A percentile compares a stretch with the other conserved stretches of the same genome.
These are phyloP conservation scores for Athrips mouffetella DNA, from an alignment of 2,888 invertebrate species.

Conservation along the genomic window DNA sequence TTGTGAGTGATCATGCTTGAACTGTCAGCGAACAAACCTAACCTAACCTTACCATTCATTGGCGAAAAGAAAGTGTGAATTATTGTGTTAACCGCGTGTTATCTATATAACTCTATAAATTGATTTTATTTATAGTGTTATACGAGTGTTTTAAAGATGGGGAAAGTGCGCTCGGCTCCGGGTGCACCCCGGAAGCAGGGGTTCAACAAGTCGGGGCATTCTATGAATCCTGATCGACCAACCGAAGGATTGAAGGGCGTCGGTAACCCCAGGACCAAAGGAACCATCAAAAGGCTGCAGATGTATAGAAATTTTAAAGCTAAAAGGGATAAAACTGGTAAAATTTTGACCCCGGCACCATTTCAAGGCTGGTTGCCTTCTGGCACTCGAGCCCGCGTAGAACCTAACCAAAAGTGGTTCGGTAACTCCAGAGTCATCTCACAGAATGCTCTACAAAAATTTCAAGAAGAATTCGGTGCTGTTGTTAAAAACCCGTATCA, in stretches of 20 bases:
- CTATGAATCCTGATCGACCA: slow-evolving; percentile 95
- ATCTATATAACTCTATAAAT: background rate
- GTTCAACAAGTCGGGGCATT: slow-evolving; percentile 91
- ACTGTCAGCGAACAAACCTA: background rate
- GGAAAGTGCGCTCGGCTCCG: slow-evolving; percentile 84
- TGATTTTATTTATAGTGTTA: slow-evolving; percentile 11
- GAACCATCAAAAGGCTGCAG: slow-evolving; percentile 96
- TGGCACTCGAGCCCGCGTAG: slow-evolving; percentile 95
- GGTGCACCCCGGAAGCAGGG: slow-evolving; percentile 90
- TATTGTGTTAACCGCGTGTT: slow-evolving; percentile 19
- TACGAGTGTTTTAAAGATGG: slow-evolving; percentile 73
- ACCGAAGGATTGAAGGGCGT: slow-evolving; percentile 89
- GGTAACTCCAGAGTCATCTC: slow-evolving; percentile 98
- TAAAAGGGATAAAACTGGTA: slow-evolving; percentile 91
- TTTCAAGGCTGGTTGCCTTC: slow-evolving; percentile 94
- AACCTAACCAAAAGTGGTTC: slow-evolving; percentile 99
- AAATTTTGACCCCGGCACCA: slow-evolving; percentile 96
- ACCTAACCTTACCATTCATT: background rate
- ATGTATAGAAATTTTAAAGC: slow-evolving; percentile 99
- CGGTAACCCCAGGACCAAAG: slow-evolving; percentile 90
- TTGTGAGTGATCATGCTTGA: no score
- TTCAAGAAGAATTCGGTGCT: slow-evolving; percentile 96
- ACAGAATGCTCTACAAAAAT: slow-evolving; percentile 92
- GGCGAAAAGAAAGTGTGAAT: slow-evolving; percentile 5
- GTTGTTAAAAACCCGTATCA: slow-evolving; percentile 98